Percentiles rank a stretch among this genome's conserved stretches.
phyloP scores from a whole-genome alignment of 2,888 invertebrate species.

The Argyresthia goedartella region DNA sequence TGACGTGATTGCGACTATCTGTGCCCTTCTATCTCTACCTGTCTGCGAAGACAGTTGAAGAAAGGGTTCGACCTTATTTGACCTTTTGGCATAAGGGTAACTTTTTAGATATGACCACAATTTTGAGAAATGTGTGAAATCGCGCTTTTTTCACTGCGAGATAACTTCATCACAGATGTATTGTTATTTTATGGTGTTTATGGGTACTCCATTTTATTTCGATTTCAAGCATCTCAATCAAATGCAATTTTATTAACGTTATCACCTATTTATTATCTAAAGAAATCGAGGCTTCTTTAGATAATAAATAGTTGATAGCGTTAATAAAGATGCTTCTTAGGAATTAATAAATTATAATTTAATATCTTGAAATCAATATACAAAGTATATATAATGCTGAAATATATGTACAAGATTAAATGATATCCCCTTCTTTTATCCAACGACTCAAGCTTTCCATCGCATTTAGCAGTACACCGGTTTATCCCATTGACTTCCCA shows the following conservation, averaged over 20 bases:
- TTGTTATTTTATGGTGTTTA: too few species aligned
- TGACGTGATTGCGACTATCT: slow-evolving; percentile 38
- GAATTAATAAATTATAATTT: too few species aligned
- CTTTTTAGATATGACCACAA: slow-evolving; percentile 22
- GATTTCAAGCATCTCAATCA: too few species aligned
- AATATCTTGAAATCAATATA: too few species aligned
- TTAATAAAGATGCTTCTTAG: too few species aligned
- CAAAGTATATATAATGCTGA: too few species aligned
- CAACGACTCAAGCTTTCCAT: background rate
- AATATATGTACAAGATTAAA: background rate
- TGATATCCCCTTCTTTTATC: background rate
- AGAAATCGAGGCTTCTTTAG: too few species aligned
- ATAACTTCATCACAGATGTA: too few species aligned
- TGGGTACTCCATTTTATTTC: too few species aligned
- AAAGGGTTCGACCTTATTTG: slow-evolving; percentile 52
- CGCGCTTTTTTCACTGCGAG: slow-evolving; percentile 11
- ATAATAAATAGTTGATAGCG: too few species aligned
- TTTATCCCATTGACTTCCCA: slow-evolving; percentile 13
- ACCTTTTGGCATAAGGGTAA: slow-evolving; percentile 38
- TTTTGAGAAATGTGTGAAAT: slow-evolving; percentile 26
- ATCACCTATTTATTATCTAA: too few species aligned
- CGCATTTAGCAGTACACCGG: background rate
- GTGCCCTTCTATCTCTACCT: slow-evolving; percentile 40
- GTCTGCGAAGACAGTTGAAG: slow-evolving; percentile 29
- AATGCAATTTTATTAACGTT: too few species aligned